phyloP scores from a whole-genome alignment of 2,888 invertebrate genomes.

The Eristalis arbustorum region DNA sequence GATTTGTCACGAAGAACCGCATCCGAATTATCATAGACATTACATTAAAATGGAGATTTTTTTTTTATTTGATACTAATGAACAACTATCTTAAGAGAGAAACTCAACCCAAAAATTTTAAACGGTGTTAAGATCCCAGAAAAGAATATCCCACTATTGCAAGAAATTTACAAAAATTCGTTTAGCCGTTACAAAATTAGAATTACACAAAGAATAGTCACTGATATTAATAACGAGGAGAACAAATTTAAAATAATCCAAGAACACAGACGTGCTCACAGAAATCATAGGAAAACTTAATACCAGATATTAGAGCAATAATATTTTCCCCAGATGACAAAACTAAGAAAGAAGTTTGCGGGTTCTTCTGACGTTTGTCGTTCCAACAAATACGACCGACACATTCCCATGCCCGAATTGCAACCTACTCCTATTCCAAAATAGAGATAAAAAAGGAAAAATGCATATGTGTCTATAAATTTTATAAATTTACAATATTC shows the following conservation, averaged over 20 bases:
- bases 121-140: conserved; percentile 42
- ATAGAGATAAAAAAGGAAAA: conserved; percentile 19
- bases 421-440: conserved; percentile 23
- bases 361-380: conserved; percentile 18
- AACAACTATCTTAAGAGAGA: conserved; percentile 16
- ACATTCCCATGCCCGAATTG: conserved; percentile 12
- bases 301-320: conserved; percentile 17
- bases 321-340: conserved; percentile 30
- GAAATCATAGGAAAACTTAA: conserved; percentile 9
- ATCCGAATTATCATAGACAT: conserved; percentile 25
- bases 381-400: conserved; percentile 20
- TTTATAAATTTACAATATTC: conserved; percentile 20
- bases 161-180: conserved; percentile 6
- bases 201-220: conserved; percentile 33
- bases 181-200: conserved; percentile 8
- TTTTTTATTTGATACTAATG: not conserved
- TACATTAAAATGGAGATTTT: conserved; percentile 11
- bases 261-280: conserved; percentile 17
- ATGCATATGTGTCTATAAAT: conserved; percentile 21
- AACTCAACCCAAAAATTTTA: conserved; percentile 29
- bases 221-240: conserved; percentile 33
- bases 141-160: conserved; percentile 34
- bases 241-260: conserved; percentile 23
- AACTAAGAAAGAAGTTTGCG: conserved; percentile 5
- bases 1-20: conserved; percentile 33